A percentile compares a stretch with the other conserved stretches of the same genome.
These are phyloP conservation scores for Herpailurus yagouaroundi DNA, from an alignment of 2,113 vertebrate species.

Conservation along the genomic window DNA sequence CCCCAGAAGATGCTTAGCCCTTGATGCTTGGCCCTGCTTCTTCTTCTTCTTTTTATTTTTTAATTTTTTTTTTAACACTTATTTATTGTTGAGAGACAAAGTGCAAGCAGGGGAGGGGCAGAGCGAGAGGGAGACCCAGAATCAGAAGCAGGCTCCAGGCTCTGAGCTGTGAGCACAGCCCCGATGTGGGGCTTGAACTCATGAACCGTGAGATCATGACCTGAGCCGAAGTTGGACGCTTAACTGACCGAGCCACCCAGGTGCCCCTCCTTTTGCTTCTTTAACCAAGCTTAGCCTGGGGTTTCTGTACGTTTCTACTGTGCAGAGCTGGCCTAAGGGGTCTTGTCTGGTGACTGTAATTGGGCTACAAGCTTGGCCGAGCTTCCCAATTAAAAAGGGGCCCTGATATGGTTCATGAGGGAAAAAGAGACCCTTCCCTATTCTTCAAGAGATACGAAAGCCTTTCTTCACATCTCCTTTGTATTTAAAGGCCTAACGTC, in stretches of 20 bases:
- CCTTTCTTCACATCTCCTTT: neutral
- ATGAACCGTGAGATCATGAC: too few relatives aligned
- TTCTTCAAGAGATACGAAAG: neutral
- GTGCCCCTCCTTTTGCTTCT: neutral
- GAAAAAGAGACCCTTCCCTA: neutral
- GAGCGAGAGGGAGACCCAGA: too few relatives aligned
- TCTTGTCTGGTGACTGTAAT: neutral
- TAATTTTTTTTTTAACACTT: too few relatives aligned
- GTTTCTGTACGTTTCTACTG: neutral
- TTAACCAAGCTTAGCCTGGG: neutral
- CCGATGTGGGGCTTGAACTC: too few relatives aligned
- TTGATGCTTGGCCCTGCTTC: neutral
- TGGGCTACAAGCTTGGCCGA: neutral
- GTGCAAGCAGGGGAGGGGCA: too few relatives aligned
- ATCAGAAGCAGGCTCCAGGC: too few relatives aligned
- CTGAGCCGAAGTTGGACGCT: too few relatives aligned
- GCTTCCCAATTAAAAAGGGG: neutral
- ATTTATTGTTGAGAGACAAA: too few relatives aligned
- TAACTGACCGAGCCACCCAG: too few relatives aligned
- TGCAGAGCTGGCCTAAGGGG: rapidly evolving
- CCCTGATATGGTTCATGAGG: neutral
- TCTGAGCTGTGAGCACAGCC: too few relatives aligned
- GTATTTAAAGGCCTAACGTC: neutral
- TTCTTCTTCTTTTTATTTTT: neutral
- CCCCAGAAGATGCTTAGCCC: neutral